A percentile compares a stretch with the other conserved stretches of the same genome.
Evolutionary conservation across 30 jellyfish, hydroid and myxozoan genomes (phyloP).

Genomic region (Clytia hemisphaerica): DNA sequence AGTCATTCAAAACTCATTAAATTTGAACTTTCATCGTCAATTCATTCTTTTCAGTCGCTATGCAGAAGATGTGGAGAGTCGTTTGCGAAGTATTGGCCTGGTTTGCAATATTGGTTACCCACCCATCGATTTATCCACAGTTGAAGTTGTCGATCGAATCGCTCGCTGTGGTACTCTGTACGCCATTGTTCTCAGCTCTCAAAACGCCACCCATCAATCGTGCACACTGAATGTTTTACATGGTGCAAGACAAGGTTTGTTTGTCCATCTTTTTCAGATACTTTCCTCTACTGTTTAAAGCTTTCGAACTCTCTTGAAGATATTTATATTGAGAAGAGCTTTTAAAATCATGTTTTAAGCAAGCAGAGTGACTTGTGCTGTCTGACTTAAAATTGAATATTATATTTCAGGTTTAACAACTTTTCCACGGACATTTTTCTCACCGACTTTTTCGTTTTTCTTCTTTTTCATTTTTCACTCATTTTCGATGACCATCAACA

Average conservation of each 20-base stretch:
- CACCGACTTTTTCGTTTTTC: conserved; percentile 7
- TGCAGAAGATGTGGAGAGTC: conserved; percentile 80
- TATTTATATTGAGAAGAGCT: not conserved
- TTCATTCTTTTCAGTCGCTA: conserved; percentile 61
- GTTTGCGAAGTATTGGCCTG: conserved; percentile 78
- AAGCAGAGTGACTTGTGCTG: not conserved
- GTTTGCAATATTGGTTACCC: conserved; percentile 75
- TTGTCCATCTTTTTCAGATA: not conserved
- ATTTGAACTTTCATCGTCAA: too few species aligned
- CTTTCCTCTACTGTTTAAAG: not conserved
- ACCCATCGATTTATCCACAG: conserved; percentile 67
- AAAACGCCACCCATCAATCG: conserved; percentile 71
- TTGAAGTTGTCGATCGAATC: conserved; percentile 67
- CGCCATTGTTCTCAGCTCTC: conserved; percentile 71
- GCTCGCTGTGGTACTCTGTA: conserved; percentile 78
- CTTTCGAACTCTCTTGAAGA: not conserved
- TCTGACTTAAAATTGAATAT: not conserved
- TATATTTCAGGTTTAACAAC: too few species aligned
- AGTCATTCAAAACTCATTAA: too few species aligned
- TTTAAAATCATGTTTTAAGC: not conserved
- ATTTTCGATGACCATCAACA: not conserved
- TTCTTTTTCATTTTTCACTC: not conserved
- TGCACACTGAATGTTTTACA: conserved; percentile 87
- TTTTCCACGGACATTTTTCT: not conserved
- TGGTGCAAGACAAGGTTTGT: conserved; percentile 96